Base-by-base conservation (phyloP, 1,140 invertebrate species). In the roundworm (Caenorhabditis elegans) region DNA sequence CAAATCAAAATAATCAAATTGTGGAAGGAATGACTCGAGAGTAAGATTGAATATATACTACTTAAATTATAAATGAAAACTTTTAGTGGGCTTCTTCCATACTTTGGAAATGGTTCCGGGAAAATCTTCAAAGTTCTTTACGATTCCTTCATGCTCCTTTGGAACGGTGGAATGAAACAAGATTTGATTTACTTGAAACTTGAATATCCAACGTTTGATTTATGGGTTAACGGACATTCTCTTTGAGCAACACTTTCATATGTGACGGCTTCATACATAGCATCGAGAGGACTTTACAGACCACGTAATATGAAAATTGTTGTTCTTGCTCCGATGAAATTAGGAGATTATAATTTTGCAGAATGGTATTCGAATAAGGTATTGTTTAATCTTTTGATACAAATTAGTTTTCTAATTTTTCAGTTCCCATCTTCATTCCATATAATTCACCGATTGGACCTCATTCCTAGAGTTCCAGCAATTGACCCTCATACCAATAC, bases 121-220 rank as follows among this genome's bases (percentile, higher is more conserved):
- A 60, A 60, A 6, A 34, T 60, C 15, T 60, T 60, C 28, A 60
- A 60, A 60, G 6, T 34, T 15, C 13, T 84, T 48, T 83, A 84
- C 36, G 39, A 83, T 17, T 78, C 82, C 13, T 84, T 84, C 39
- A 31, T 43, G 2, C 17, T 26, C 4, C 53, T 84, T 5, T 84
- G 83, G 83, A 83, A 84, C 34, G 83, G 80, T 47, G 83, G 83
- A 48, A 34, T 84, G n/a, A 8, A 84, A 39, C 28, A 77, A n/a
- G 82, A 84, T 47, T 48, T 84, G 26, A 34, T 24, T 17, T 11
- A 17, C 15, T 47, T 84, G 43, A 78, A 82, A 36, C 48, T 65
- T 28, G 31, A 46, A 36, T 83, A 84, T 48, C 83, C 83, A n/a
- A 53, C 39, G 22, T 80, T 39, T 24, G 11, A 80, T 48, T 17